A percentile compares a stretch with the other conserved stretches of the same genome.
These are phyloP conservation scores for Myiozetetes cayanensis DNA, from an alignment of 2,113 vertebrate genomes.

Conservation along the genomic window DNA sequence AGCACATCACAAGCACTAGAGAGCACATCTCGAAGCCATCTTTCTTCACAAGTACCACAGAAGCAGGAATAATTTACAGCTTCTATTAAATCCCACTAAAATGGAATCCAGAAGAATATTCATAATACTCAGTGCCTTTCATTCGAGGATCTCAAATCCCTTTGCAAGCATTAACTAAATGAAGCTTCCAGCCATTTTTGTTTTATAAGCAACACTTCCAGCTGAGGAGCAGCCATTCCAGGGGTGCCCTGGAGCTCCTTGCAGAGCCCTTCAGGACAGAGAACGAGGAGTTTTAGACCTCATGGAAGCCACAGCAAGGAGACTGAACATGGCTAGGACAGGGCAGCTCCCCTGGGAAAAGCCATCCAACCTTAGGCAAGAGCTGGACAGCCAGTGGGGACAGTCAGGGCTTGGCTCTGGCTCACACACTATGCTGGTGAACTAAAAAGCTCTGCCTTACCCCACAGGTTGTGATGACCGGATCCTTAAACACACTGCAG, in stretches of 20 bases:
- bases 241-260: background rate
- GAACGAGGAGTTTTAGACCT: background rate
- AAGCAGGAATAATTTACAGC: constrained; percentile 13
- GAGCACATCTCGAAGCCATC: background rate
- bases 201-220: background rate
- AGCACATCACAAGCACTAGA: background rate
- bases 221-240: background rate
- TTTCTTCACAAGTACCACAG: background rate
- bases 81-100: constrained; percentile 34
- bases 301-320: background rate
- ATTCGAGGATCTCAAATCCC: constrained; percentile 33
- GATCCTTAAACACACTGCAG: constrained; percentile 95
- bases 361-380: background rate
- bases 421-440: no score
- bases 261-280: background rate
- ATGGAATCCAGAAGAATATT: constrained; percentile 23
- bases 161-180: constrained; percentile 38
- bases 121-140: background rate
- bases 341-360: background rate
- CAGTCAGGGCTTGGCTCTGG: no score
- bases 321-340: background rate
- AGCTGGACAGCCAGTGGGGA: background rate
- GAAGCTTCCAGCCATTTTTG: constrained; percentile 12
- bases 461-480: constrained; percentile 98
- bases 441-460: constrained; percentile 71